Conservation (phyloP, 2,888 invertebrate species). For the Heliconius charithonia region DNA sequence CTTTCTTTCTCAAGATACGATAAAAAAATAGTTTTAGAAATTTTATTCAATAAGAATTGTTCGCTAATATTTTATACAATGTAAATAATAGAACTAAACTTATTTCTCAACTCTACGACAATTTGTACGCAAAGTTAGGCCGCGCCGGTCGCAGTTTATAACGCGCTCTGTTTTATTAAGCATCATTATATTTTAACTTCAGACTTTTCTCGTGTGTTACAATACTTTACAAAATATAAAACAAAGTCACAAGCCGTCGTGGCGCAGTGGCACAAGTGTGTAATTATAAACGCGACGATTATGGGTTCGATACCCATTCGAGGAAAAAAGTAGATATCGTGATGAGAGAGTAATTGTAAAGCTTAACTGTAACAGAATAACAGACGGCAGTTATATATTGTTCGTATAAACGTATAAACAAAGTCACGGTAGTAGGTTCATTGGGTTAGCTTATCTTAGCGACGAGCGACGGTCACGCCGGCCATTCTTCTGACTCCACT, state of each 20-base stretch:
- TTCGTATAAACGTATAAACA: slow-evolving; percentile 13
- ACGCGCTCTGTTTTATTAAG: slow-evolving; percentile 8
- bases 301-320: not conserved
- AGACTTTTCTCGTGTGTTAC: too few species aligned
- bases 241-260: too few species aligned
- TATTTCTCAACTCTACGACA: too few species aligned
- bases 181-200: not conserved
- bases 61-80: not conserved
- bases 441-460: slow-evolving; percentile 22
- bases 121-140: slow-evolving; percentile 4
- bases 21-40: too few species aligned
- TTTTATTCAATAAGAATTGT: too few species aligned
- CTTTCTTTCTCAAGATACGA: too few species aligned
- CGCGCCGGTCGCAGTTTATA: not conserved
- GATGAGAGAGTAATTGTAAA: slow-evolving; percentile 14
- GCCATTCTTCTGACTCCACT: slow-evolving; percentile 19
- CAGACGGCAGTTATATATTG: not conserved
- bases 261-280: too few species aligned
- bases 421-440: not conserved
- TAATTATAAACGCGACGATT: not conserved
- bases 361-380: slow-evolving; percentile 9
- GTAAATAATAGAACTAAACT: not conserved
- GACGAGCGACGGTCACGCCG: slow-evolving; percentile 3
- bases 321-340: not conserved
- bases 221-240: too few species aligned